These are phyloP conservation scores for Uloborus plumipes DNA, from an alignment of 2,888 invertebrate species.

Conservation along the genomic window DNA sequence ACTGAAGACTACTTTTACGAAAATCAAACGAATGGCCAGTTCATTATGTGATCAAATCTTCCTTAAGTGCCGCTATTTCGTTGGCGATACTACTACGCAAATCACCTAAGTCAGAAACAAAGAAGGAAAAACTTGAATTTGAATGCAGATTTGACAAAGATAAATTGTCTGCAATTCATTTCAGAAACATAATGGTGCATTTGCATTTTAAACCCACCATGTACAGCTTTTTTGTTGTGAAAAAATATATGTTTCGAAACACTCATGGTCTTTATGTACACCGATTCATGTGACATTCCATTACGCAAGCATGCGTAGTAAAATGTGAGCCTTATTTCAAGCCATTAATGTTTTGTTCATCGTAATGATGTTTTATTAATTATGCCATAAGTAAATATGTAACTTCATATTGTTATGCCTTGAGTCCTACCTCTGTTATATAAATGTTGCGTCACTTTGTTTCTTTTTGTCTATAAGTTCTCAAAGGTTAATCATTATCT, in stretches of 20 bases:
- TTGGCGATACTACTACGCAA: constrained; percentile 36
- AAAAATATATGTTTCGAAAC: constrained; percentile 26
- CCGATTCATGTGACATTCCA: no score
- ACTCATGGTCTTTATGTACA: background rate
- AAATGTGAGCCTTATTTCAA: background rate
- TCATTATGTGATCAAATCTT: constrained; percentile 54
- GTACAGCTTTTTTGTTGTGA: constrained; percentile 49
- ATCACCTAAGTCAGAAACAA: constrained; percentile 58
- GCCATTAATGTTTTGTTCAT: no score
- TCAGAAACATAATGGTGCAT: constrained; percentile 25
- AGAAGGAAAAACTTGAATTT: no score
- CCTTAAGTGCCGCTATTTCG: constrained; percentile 35
- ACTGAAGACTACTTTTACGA: constrained; percentile 26
- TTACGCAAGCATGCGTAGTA: constrained; percentile 25
- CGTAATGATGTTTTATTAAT: no score
- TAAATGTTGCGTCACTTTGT: no score
- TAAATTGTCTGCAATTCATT: no score
- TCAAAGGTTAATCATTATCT: no score
- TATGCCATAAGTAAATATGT: no score
- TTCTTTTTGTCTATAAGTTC: no score
- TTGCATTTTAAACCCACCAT: constrained; percentile 51
- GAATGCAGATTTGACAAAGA: no score
- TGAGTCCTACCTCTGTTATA: no score
- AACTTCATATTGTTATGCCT: no score
- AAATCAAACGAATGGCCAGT: constrained; percentile 50